Base-by-base conservation (phyloP, 2,888 invertebrate genomes). In the Chaetogeoica ovagalla region DNA sequence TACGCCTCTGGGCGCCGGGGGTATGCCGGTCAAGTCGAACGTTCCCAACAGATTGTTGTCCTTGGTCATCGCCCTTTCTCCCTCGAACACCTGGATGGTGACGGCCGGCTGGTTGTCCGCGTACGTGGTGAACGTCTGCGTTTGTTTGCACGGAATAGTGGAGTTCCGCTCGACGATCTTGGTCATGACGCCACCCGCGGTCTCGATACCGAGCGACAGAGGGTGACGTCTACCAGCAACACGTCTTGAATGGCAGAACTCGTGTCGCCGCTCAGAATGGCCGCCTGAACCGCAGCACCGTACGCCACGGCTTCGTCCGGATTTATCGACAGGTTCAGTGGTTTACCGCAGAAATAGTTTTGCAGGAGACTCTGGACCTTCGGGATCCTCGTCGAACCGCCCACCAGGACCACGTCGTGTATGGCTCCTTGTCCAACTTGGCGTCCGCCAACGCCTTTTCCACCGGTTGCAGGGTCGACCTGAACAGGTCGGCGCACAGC, bases 221-320 rank as follows among this genome's bases (percentile, higher is more conserved):
- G 89, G 90, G 91, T 88, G 0, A 91, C 91, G 84, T 92, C 92
- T 0, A 91, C 90, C 9, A 92, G 86, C 0, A 91, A 86, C 0
- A 91, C 90, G 84, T 92, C 94, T 85, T 92, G 92, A 83, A 94
- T 92, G 87, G 88, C 89, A 7, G 90, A 88, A 76, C 87, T 87
- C 55, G 83, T 85, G 79, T 85, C 83, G 63, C 86, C 93, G 85
- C 93, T 91, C 6, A 89, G 89, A 7, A 89, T 92, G 83, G 89
- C 90, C 88, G 93, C 93, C 85, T 93, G 92, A 0, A 92, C 90
- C 0, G 92, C 92, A 0, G 92, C 93, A 23, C 92, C 92, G 85
- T 92, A 93, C 0, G 93, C 93, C 4, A 94, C 93, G 0, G 93
- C 93, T 85, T 94, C 93, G 84, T 94, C 93, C 0, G 93, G 93